Percentiles rank a stretch among this genome's conserved stretches.
Evolutionary conservation across 2,113 vertebrate genomes (phyloP).

Genomic region (Halichoerus grypus): DNA sequence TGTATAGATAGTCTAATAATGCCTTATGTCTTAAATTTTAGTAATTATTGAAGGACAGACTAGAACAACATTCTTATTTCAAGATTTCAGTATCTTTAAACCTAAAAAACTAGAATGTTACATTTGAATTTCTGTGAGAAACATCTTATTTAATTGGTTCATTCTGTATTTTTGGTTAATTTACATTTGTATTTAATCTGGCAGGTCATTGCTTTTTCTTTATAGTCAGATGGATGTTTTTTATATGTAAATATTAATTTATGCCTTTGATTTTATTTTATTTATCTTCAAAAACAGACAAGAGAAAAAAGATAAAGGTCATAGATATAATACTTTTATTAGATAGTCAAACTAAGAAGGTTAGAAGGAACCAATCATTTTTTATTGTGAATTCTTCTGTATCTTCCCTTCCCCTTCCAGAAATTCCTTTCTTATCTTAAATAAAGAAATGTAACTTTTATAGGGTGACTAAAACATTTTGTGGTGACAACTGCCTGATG

Average conservation of each 20-base stretch:
- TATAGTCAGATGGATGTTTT: conserved; percentile 28
- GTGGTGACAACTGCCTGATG: conserved; percentile 72
- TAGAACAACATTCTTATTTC: background rate
- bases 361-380: conserved; percentile 58
- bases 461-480: conserved; percentile 74
- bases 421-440: conserved; percentile 83
- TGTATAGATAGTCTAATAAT: background rate
- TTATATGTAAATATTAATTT: conserved; percentile 32
- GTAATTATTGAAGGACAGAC: conserved; percentile 26
- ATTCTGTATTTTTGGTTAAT: conserved; percentile 38
- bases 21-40: background rate
- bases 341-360: background rate
- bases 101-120: background rate
- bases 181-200: background rate
- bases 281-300: conserved; percentile 46
- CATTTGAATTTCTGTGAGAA: conserved; percentile 48
- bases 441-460: conserved; percentile 81
- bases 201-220: background rate
- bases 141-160: conserved; percentile 22
- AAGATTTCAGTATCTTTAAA: conserved; percentile 36
- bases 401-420: conserved; percentile 24
- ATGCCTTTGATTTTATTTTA: conserved; percentile 64
- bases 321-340: conserved; percentile 15
- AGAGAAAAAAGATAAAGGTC: background rate
- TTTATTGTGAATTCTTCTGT: conserved; percentile 65